A percentile compares a stretch with the other conserved stretches of the same genome.
phyloP scores from a whole-genome alignment of 2,797 vertebrate species.

The Pipistrellus pipistrellus region DNA sequence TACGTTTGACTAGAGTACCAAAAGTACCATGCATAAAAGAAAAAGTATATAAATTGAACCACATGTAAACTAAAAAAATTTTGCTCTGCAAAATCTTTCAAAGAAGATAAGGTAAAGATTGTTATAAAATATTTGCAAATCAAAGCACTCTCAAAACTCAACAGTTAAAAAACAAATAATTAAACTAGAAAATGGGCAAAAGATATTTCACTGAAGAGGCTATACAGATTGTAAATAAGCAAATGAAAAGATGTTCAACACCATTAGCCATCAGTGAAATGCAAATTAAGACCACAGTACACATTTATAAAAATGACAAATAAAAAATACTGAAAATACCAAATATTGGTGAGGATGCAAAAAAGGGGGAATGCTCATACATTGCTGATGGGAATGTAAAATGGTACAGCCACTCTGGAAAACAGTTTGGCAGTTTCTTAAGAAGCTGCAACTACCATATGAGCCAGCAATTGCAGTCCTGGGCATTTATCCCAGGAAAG shows the following conservation, averaged over 20 bases:
- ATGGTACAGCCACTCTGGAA: not conserved
- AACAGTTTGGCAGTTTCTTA: conserved; percentile 27
- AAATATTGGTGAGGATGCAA: conserved; percentile 23
- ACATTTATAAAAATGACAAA: conserved; percentile 3
- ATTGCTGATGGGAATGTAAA: not conserved
- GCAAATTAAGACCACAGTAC: not conserved
- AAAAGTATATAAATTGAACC: not conserved
- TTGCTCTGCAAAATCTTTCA: not conserved
- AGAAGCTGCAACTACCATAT: not conserved
- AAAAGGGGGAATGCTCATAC: conserved; percentile 16
- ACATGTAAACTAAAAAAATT: conserved; percentile 23
- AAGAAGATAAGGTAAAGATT: not conserved
- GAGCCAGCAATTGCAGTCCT: not conserved
- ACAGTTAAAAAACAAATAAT: not conserved
- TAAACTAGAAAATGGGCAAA: conserved; percentile 12
- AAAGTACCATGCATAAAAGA: not conserved
- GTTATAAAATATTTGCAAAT: not conserved
- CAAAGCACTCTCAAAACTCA: conserved; percentile 18
- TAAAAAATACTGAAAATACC: conserved; percentile 16
- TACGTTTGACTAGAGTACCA: not conserved
- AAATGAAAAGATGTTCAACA: not conserved
- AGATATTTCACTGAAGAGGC: not conserved
- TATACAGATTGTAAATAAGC: not conserved
- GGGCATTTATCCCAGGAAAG: conserved; percentile 49
- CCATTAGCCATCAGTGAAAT: conserved; percentile 2